Evolutionary conservation across 2,797 vertebrate genomes (phyloP).

Genomic region (Furcifer pardalis): DNA sequence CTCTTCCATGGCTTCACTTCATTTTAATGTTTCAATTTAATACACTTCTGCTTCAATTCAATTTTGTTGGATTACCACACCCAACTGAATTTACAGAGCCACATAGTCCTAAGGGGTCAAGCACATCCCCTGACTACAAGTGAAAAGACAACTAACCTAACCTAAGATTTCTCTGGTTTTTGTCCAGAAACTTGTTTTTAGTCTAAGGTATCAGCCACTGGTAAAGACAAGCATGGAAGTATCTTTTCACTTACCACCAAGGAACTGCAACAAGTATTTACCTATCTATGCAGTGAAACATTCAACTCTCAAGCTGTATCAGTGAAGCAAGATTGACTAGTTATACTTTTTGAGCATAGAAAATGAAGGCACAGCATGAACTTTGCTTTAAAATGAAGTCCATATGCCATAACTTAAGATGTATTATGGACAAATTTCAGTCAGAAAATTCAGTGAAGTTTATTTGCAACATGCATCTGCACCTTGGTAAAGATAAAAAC

Average conservation of each 20-base stretch:
- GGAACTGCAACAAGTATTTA: neutral
- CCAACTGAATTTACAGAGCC: neutral
- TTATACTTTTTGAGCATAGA: slow-evolving; percentile 8
- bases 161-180: neutral
- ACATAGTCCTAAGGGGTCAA: neutral
- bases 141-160: neutral
- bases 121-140: neutral
- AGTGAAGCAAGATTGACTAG: slow-evolving; percentile 29
- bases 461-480: slow-evolving; percentile 11
- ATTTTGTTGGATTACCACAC: neutral
- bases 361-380: slow-evolving; percentile 35
- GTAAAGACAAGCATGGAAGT: neutral
- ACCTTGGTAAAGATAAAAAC: no score
- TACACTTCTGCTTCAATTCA: no score
- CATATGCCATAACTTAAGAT: slow-evolving; percentile 14
- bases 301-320: neutral
- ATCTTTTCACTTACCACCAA: neutral
- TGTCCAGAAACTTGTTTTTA: neutral
- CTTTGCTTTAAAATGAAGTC: slow-evolving; percentile 42
- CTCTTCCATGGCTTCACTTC: neutral
- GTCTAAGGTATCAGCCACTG: neutral
- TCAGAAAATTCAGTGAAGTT: neutral
- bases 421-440: neutral
- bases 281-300: slow-evolving; percentile 4
- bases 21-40: neutral